phyloP scores from a whole-genome alignment of 2,797 vertebrate species.

The Cichlasoma orientale region DNA sequence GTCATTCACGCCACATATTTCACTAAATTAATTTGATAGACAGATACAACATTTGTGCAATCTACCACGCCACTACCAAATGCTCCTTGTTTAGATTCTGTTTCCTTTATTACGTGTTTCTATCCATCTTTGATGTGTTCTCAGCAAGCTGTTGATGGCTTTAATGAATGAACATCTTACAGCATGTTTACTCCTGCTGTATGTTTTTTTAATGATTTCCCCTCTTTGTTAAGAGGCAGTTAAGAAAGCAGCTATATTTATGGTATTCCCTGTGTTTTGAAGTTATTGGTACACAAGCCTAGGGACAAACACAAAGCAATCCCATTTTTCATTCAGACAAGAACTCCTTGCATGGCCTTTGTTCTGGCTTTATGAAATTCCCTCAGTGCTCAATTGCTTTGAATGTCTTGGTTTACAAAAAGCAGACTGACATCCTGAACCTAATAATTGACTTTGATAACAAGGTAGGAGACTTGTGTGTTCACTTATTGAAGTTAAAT shows the following conservation, averaged over 20 bases:
- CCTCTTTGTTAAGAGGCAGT: constrained; percentile 56
- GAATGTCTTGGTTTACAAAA: constrained; percentile 59
- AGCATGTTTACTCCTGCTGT: constrained; percentile 24
- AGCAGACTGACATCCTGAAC: constrained; percentile 45
- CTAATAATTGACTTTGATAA: constrained; percentile 67
- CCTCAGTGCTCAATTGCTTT: constrained; percentile 58
- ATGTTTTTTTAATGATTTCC: constrained; percentile 31
- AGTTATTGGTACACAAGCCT: constrained; percentile 74
- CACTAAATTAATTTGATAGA: constrained; percentile 25
- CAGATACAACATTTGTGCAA: constrained; percentile 20
- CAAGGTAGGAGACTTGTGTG: constrained; percentile 38
- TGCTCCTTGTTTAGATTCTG: constrained; percentile 31
- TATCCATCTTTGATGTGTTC: constrained; percentile 54
- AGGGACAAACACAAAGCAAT: constrained; percentile 72
- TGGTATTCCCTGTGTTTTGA: constrained; percentile 63
- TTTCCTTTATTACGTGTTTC: constrained; percentile 45
- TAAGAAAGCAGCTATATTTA: constrained; percentile 64
- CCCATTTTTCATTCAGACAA: constrained; percentile 74
- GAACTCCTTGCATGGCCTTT: constrained; percentile 62
- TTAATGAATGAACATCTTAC: constrained; percentile 72
- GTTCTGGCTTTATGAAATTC: constrained; percentile 67
- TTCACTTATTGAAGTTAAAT: constrained; percentile 49
- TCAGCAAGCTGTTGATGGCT: constrained; percentile 46
- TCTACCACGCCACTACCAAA: constrained; percentile 4
- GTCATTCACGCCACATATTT: constrained; percentile 34